These are phyloP conservation scores for Thecocarcelia acutangulata DNA, from an alignment of 2,888 invertebrate species.

Conservation along the genomic window DNA sequence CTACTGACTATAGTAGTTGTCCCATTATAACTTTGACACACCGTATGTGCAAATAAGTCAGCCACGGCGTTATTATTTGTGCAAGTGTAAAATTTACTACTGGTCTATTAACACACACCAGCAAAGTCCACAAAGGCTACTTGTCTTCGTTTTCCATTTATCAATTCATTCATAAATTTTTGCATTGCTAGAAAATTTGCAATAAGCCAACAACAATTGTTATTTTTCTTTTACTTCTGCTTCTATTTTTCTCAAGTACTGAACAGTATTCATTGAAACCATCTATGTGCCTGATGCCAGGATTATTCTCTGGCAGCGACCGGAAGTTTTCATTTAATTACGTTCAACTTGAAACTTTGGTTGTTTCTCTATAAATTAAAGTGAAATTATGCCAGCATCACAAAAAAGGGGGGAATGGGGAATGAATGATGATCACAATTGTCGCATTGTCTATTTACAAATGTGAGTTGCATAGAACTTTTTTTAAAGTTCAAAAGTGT, in stretches of 20 bases:
- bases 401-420: conserved; percentile 17
- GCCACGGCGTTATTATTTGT: not conserved
- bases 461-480: conserved; percentile 25
- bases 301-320: conserved; percentile 67
- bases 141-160: conserved; percentile 36
- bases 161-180: conserved; percentile 62
- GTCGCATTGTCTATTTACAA: not conserved
- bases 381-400: conserved; percentile 24
- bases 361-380: conserved; percentile 67
- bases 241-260: no score
- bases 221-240: conserved; percentile 12
- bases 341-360: conserved; percentile 65
- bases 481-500: conserved; percentile 68
- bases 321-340: conserved; percentile 79
- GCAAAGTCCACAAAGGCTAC: conserved; percentile 1
- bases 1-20: no score
- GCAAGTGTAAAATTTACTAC: conserved; percentile 20
- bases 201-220: conserved; percentile 45
- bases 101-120: not conserved
- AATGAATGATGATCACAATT: not conserved
- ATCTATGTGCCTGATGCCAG: conserved; percentile 63
- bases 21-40: no score
- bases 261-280: conserved; percentile 12
- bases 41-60: no score
- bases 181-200: conserved; percentile 38